Evolutionary conservation across 2,888 invertebrate species (phyloP), one percentile per base, ranked within the genome.

Genomic region (Anagyrus pseudococci): DNA sequence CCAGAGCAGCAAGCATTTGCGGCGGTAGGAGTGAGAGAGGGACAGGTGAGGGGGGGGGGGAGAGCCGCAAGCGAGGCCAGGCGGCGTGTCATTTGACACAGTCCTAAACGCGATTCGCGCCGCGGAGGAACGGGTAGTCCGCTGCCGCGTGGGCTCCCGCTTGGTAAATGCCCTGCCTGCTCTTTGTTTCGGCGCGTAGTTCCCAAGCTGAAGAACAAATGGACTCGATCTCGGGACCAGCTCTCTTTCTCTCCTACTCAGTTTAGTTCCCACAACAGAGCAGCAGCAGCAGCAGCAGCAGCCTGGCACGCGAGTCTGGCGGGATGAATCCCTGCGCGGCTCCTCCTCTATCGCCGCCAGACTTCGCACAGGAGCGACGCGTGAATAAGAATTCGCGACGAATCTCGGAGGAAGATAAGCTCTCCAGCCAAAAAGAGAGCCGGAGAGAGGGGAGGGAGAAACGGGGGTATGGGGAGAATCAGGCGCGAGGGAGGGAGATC

Each of bases 41-140:
- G 47, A 41, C 44, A 44, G 37, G 37, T 15, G 46, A 26, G 22
- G 50, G 17, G 15, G 26, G 37, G 47, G 49, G 49, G 37, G n/a
- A n/a, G n/a, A n/a, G n/a, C n/a, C n/a, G n/a, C n/a, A n/a, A n/a
- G n/a, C n/a, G n/a, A n/a, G n/a, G n/a, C n/a, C n/a, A n/a, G n/a
- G n/a, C 67, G 58, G 67, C 68, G 71, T 77, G 76, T 78, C 77
- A 79, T 79, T 79, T 79, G 79, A 78, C 79, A 79, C 79, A 79
- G 79, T 78, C 75, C 75, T 78, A 77, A 79, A 78, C 73, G 71
- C 73, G 73, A 79, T 79, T 79, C 75, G 77, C 75, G 76, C 73
- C 19, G 43, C 43, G 33, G 50, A 61, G 67, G 44, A 50, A 49
- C 63, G 68, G 2, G 17, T 8, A 29, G 33, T 13, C 33, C 8